A percentile compares a stretch with the other conserved stretches of the same genome.
These are phyloP conservation scores for Andricus quercusramuli DNA, from an alignment of 2,888 invertebrate species.

Conservation along the genomic window DNA sequence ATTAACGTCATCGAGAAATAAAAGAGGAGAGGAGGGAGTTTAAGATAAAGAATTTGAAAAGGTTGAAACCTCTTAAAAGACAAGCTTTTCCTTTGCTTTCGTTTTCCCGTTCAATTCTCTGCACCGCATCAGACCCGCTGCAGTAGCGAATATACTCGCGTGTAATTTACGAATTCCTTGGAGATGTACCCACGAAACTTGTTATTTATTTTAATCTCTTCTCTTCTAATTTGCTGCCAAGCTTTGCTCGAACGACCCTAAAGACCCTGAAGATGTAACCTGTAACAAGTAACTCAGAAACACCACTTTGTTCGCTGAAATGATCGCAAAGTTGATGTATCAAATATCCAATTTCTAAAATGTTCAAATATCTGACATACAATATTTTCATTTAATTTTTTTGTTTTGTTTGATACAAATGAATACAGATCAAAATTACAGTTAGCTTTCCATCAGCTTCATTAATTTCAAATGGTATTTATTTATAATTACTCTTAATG, in stretches of 20 bases:
- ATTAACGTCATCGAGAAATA: slow-evolving; percentile 43
- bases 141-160: slow-evolving; percentile 49
- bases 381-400: no score
- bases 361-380: no score
- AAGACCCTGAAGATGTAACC: slow-evolving; percentile 51
- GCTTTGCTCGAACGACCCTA: slow-evolving; percentile 51
- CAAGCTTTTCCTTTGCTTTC: slow-evolving; percentile 64
- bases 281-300: no score
- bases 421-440: background rate
- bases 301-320: no score
- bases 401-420: background rate
- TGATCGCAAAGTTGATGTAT: no score
- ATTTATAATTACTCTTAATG: background rate
- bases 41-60: no score
- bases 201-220: slow-evolving; percentile 46
- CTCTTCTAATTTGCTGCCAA: slow-evolving; percentile 47
- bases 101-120: slow-evolving; percentile 58
- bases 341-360: no score
- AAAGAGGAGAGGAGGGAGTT: slow-evolving; percentile 53
- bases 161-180: slow-evolving; percentile 62
- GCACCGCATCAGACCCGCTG: slow-evolving; percentile 43
- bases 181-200: slow-evolving; percentile 57
- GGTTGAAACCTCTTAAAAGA: slow-evolving; percentile 68
- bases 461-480: background rate
- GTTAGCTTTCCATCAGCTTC: background rate